A percentile compares a stretch with the other conserved stretches of the same genome.
These are phyloP conservation scores for Rhinatrema bivittatum DNA, from an alignment of 2,797 vertebrate species.

Conservation along the genomic window DNA sequence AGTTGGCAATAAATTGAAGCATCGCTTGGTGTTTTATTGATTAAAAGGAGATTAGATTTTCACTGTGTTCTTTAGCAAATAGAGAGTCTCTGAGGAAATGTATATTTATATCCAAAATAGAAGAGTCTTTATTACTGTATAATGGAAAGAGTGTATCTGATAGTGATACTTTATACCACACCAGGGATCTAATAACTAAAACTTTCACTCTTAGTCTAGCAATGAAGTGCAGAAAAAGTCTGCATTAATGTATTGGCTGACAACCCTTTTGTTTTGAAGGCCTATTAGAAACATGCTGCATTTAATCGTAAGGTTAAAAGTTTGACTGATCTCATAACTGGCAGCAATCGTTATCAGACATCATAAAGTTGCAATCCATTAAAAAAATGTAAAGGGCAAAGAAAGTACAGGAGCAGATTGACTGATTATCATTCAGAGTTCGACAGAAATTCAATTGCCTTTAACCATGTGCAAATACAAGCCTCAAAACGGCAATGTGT, in stretches of 20 bases:
- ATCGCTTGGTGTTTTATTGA: slow-evolving; percentile 55
- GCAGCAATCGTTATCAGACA: neutral
- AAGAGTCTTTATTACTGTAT: slow-evolving; percentile 41
- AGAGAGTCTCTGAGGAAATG: slow-evolving; percentile 48
- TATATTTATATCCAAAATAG: slow-evolving; percentile 49
- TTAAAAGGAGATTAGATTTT: slow-evolving; percentile 57
- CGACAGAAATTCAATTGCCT: no score
- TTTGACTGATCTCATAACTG: neutral
- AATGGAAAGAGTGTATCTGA: slow-evolving; percentile 50
- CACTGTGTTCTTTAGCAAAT: slow-evolving; percentile 49
- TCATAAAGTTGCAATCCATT: neutral
- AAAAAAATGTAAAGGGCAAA: neutral
- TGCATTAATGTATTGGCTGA: slow-evolving; percentile 6
- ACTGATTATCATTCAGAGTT: no score
- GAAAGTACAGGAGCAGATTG: no score
- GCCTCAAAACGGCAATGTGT: no score
- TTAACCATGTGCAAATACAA: no score
- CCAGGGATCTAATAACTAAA: slow-evolving; percentile 39
- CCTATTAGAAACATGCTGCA: neutral
- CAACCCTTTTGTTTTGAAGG: slow-evolving; percentile 11
- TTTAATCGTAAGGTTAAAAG: neutral
- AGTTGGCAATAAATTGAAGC: slow-evolving; percentile 57
- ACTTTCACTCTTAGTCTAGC: slow-evolving; percentile 42
- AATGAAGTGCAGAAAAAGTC: slow-evolving; percentile 18
- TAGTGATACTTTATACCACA: slow-evolving; percentile 50